These are phyloP conservation scores for Aricia agestis DNA, from an alignment of 1,140 invertebrate genomes.

Conservation along the genomic window DNA sequence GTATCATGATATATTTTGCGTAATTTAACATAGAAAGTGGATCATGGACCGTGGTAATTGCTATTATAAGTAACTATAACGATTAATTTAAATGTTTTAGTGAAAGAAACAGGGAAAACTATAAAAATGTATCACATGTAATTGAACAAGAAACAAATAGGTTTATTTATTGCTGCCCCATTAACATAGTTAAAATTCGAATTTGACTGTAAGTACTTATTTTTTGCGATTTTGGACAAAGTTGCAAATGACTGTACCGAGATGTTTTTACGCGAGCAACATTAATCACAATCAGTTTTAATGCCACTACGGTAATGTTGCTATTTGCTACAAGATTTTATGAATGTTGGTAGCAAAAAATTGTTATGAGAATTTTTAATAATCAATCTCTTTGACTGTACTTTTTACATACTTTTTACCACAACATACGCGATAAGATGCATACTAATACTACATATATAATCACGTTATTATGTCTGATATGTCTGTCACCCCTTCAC, in stretches of 20 bases:
- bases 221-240: not conserved
- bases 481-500: no score
- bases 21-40: conserved; percentile 1
- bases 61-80: no score
- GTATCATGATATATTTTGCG: not conserved
- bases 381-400: not conserved
- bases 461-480: no score
- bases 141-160: not conserved
- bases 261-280: conserved; percentile 2
- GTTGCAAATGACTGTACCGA: not conserved
- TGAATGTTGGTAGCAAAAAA: not conserved
- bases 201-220: not conserved
- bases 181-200: not conserved
- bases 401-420: no score
- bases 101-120: not conserved
- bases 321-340: not conserved
- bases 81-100: not conserved
- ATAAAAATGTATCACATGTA: no score
- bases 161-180: not conserved
- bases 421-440: no score
- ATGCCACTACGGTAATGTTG: not conserved
- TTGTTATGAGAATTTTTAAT: not conserved
- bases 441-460: no score
- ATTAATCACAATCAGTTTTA: conserved; percentile 12
- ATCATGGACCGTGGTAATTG: not conserved